Conservation (phyloP, 1,140 invertebrate genomes). For the Caenorhabditis elegans region WBcel235 BX284606.5:16793501-16794000, state of each 20-base stretch:
- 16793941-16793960: too few species aligned
- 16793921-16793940: too few species aligned
- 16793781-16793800: too few species aligned
- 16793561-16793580: constrained; percentile 20
- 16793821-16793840: too few species aligned
- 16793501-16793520: too few species aligned
- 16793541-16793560: neutral
- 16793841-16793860: too few species aligned
- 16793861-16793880: too few species aligned
- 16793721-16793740: neutral
- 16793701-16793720: neutral
- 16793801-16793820: too few species aligned
- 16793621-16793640: constrained; percentile 4
- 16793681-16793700: neutral
- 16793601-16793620: neutral
- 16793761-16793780: neutral
- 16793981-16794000: too few species aligned
- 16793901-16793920: too few species aligned
- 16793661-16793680: neutral
- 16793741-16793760: neutral
- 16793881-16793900: too few species aligned
- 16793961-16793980: too few species aligned
- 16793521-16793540: neutral
- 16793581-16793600: neutral
- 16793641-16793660: neutral